phyloP scores from a whole-genome alignment of 2,888 invertebrate genomes.

The Drosophila melanosoma region DNA sequence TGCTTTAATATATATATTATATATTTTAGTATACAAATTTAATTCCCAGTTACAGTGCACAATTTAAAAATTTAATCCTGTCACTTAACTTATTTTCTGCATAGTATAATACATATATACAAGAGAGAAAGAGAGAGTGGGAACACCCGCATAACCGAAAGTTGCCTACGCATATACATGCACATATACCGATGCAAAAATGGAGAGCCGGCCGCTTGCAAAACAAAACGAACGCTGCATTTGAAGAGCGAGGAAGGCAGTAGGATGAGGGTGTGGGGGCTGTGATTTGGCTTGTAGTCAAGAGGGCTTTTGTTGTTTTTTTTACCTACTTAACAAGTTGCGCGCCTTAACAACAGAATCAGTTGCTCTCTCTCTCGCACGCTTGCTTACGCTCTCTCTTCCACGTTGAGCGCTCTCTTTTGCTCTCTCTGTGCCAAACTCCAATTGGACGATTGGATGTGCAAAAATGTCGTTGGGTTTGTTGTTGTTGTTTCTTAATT shows the following conservation, averaged over 20 bases:
- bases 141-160: constrained; percentile 42
- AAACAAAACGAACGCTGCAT: constrained; percentile 50
- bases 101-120: neutral
- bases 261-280: neutral
- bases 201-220: constrained; percentile 51
- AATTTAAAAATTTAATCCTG: neutral
- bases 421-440: constrained; percentile 33
- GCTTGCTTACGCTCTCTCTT: constrained; percentile 11
- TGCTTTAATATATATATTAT: neutral
- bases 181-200: constrained; percentile 34
- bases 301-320: constrained; percentile 21
- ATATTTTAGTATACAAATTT: neutral
- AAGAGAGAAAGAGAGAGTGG: neutral
- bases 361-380: constrained; percentile 52
- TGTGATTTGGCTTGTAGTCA: constrained; percentile 8
- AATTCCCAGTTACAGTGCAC: neutral
- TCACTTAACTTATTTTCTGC: neutral
- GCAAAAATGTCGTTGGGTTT: constrained; percentile 44
- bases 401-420: constrained; percentile 8
- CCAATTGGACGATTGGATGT: constrained; percentile 42
- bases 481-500: constrained; percentile 60
- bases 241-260: neutral
- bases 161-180: neutral
- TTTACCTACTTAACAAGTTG: constrained; percentile 67
- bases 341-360: constrained; percentile 68